Evolutionary conservation across 2,113 vertebrate species (phyloP).

Genomic region (Proteles cristata): DNA sequence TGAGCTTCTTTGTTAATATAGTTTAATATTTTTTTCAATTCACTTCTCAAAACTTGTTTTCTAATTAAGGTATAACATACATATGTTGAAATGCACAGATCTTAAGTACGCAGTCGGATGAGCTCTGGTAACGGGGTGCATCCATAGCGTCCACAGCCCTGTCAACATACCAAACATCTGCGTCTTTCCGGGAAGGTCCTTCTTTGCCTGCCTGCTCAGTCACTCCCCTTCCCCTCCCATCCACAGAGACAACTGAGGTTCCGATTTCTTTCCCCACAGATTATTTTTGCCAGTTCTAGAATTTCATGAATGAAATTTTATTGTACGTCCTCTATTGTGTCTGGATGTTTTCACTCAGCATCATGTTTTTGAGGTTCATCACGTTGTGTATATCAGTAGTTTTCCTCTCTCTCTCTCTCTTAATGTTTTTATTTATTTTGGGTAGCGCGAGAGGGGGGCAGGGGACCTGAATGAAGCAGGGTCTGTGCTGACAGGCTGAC

Average conservation of each 20-base stretch:
- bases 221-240: neutral
- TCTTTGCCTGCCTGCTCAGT: neutral
- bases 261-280: neutral
- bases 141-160: neutral
- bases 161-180: neutral
- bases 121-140: neutral
- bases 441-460: too few relatives aligned
- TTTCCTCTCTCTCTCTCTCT: neutral
- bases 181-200: neutral
- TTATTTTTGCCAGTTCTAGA: neutral
- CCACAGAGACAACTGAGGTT: neutral
- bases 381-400: too few relatives aligned
- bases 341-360: neutral
- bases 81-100: neutral
- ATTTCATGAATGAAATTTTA: neutral
- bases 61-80: neutral
- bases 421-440: too few relatives aligned
- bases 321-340: neutral
- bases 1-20: neutral
- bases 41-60: slow-evolving; percentile 17
- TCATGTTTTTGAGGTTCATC: neutral
- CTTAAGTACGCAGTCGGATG: neutral
- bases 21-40: neutral
- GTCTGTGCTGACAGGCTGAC: too few relatives aligned
- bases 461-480: too few relatives aligned